Conservation (phyloP, 2,113 vertebrate genomes). For the Melanerpes aurifrons region DNA sequence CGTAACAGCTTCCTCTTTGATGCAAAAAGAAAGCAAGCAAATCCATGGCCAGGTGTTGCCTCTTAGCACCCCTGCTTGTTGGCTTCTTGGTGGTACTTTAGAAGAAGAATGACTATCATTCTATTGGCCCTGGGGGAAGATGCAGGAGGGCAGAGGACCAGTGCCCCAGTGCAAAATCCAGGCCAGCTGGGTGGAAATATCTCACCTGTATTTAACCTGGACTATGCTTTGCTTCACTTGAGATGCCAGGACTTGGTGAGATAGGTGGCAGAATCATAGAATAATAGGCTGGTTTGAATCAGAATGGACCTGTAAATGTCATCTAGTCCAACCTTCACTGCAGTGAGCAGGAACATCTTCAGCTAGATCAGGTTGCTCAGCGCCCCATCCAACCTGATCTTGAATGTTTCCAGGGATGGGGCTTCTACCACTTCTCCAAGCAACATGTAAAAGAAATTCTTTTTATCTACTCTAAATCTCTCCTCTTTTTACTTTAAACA, state of each 20-base stretch:
- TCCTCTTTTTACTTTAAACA: no score
- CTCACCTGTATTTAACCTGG: neutral
- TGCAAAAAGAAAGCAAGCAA: neutral
- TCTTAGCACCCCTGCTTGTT: neutral
- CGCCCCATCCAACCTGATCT: no score
- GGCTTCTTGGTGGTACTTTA: rapidly evolving
- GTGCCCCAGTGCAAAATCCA: neutral
- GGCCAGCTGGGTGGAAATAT: neutral
- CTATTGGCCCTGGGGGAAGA: neutral
- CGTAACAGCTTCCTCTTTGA: neutral
- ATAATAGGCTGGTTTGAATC: no score
- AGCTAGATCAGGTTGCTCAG: no score
- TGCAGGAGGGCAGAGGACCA: neutral
- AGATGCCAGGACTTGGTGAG: neutral
- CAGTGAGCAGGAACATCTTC: no score
- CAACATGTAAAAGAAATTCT: no score
- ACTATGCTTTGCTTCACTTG: neutral
- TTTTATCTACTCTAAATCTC: no score
- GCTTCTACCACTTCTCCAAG: no score
- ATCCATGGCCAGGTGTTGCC: rapidly evolving
- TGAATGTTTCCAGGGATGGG: no score
- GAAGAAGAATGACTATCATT: neutral
- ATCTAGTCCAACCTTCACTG: no score
- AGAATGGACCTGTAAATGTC: no score
- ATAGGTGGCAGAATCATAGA: neutral